A percentile compares a stretch with the other conserved stretches of the same genome.
phyloP scores from a whole-genome alignment of 2,113 vertebrate species.

The Ctenodactylus gundi region DNA sequence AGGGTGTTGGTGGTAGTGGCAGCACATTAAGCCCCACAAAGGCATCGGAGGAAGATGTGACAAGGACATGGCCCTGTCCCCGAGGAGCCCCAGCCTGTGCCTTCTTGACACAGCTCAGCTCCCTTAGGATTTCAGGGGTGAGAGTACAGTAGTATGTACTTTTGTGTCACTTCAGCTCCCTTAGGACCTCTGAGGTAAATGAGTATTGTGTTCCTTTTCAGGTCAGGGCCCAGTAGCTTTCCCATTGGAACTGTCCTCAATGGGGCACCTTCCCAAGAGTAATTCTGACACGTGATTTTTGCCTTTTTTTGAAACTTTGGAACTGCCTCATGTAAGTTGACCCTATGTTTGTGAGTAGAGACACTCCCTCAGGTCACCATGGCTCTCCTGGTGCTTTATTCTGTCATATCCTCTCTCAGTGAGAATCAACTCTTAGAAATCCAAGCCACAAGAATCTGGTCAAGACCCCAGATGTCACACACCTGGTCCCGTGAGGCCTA shows the following conservation, averaged over 20 bases:
- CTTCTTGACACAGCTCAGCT: not conserved
- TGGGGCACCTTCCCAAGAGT: not conserved
- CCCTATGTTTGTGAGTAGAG: not conserved
- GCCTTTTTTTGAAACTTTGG: not conserved
- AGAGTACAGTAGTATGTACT: no score
- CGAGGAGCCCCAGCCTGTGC: no score
- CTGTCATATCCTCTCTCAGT: not conserved
- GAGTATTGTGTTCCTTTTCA: not conserved
- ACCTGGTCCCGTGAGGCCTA: not conserved
- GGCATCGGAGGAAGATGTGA: no score
- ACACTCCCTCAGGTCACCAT: not conserved
- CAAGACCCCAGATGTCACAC: not conserved
- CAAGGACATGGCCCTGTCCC: no score
- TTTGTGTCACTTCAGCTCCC: no score
- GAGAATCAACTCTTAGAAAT: not conserved
- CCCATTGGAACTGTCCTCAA: not conserved
- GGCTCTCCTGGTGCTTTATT: not conserved
- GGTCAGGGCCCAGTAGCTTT: not conserved
- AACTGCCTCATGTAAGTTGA: not conserved
- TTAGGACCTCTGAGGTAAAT: not conserved
- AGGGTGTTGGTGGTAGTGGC: fast-evolving
- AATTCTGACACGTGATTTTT: not conserved
- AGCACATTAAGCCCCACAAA: not conserved
- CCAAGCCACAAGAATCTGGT: not conserved
- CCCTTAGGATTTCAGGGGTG: not conserved